Evolutionary conservation across 2,113 vertebrate species (phyloP).

Genomic region (Romanogobio albipinnatus): DNA sequence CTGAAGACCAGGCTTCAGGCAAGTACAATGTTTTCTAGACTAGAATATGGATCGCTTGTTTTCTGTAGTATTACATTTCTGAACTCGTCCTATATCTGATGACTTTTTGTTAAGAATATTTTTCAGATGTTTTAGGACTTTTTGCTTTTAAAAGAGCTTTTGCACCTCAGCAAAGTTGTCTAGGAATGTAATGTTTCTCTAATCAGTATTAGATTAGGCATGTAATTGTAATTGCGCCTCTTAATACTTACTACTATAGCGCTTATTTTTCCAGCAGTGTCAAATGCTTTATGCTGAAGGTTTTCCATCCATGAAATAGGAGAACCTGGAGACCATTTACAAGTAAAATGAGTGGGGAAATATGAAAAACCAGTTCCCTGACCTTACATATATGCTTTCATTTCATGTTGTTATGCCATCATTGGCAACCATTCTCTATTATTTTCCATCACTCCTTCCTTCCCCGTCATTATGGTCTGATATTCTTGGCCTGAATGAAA

Average conservation of each 20-base stretch:
- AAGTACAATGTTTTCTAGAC: not conserved
- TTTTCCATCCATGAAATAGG: not conserved
- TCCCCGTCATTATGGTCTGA: not conserved
- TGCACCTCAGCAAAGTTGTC: not conserved
- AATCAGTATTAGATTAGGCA: not conserved
- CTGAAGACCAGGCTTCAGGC: conserved; percentile 1
- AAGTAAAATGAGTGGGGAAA: not conserved
- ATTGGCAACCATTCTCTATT: not conserved
- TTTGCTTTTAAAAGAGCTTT: not conserved
- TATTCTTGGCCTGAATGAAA: not conserved
- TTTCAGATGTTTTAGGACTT: not conserved
- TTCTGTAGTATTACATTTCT: not conserved
- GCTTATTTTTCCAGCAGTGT: not conserved
- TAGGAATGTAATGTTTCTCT: not conserved
- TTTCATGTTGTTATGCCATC: not conserved
- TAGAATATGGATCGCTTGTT: not conserved
- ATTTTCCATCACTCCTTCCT: not conserved
- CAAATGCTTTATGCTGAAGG: not conserved
- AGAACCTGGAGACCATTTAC: not conserved
- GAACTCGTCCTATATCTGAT: not conserved
- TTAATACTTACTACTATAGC: not conserved
- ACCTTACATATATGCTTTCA: not conserved
- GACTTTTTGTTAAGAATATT: not conserved
- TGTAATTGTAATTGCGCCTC: not conserved
- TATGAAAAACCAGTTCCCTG: not conserved